Percentiles rank a stretch among this genome's conserved stretches.
These are phyloP conservation scores for Himalopsyche tibetana DNA, from an alignment of 2,888 invertebrate species.

Conservation along the genomic window DNA sequence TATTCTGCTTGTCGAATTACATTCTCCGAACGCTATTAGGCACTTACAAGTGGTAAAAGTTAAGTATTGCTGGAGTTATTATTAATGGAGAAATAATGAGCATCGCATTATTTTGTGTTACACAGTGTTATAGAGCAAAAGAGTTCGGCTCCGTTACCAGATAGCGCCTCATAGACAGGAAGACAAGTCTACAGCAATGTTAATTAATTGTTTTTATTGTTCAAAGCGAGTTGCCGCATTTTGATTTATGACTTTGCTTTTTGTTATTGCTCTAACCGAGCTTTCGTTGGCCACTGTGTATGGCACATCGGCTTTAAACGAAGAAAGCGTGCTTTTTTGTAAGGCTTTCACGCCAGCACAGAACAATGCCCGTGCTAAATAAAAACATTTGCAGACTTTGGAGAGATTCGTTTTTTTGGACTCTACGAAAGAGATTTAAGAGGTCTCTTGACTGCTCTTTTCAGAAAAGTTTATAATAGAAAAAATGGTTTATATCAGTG, in stretches of 20 bases:
- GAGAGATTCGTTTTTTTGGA: too few relatives aligned
- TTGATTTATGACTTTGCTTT: constrained; percentile 35
- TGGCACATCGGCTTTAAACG: too few relatives aligned
- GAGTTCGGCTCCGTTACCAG: not conserved
- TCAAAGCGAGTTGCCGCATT: constrained; percentile 14
- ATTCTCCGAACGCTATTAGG: not conserved
- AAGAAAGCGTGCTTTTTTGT: too few relatives aligned
- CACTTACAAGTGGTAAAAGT: not conserved
- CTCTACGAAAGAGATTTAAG: too few relatives aligned
- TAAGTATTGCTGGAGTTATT: not conserved
- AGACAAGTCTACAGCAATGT: not conserved
- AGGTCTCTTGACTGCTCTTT: too few relatives aligned
- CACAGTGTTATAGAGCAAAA: not conserved
- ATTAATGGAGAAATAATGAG: constrained; percentile 31
- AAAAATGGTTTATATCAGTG: too few relatives aligned
- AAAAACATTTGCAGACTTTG: too few relatives aligned
- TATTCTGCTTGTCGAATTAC: not conserved
- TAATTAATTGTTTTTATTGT: constrained; percentile 16
- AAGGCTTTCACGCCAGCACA: too few relatives aligned
- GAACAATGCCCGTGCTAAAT: too few relatives aligned
- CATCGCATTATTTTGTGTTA: not conserved
- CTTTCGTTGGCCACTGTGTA: not conserved
- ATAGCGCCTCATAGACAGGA: not conserved
- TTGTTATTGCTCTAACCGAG: not conserved
- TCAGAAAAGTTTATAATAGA: too few relatives aligned